Conservation (phyloP, 2,797 vertebrate genomes). For the Prunella strophiata region DNA sequence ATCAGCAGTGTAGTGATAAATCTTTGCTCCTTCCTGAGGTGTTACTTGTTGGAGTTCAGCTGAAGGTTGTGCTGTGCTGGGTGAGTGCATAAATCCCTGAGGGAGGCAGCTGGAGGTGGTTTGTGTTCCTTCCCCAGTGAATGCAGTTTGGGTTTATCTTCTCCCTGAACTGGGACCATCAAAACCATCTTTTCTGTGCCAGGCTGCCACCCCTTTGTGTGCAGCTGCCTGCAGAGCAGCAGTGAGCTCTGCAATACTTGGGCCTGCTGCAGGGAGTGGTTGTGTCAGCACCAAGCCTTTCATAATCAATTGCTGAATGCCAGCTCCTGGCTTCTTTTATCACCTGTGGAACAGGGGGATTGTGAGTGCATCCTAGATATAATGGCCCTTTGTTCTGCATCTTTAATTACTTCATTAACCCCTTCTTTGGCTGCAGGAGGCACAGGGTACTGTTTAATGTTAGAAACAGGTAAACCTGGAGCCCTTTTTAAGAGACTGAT, state of each 20-base stretch:
- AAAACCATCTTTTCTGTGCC: rapidly evolving
- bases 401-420: neutral
- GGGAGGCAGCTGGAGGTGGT: rapidly evolving
- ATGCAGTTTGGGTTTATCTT: neutral
- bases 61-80: neutral
- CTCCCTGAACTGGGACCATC: neutral
- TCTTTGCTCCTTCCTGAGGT: neutral
- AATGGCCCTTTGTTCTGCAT: neutral
- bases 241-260: neutral
- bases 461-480: neutral
- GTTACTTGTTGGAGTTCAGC: neutral
- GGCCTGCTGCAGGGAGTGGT: neutral
- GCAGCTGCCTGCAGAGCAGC: neutral
- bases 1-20: neutral
- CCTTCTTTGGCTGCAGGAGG: neutral
- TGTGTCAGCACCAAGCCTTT: neutral
- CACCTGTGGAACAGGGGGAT: neutral
- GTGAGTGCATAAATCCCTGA: neutral
- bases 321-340: neutral
- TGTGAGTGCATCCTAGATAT: neutral
- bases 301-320: neutral
- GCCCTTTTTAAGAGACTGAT: neutral
- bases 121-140: neutral
- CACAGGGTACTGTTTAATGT: neutral
- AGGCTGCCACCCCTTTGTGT: neutral